Conservation (phyloP, 1,140 invertebrate species). For the Meteorus sp. region DNA sequence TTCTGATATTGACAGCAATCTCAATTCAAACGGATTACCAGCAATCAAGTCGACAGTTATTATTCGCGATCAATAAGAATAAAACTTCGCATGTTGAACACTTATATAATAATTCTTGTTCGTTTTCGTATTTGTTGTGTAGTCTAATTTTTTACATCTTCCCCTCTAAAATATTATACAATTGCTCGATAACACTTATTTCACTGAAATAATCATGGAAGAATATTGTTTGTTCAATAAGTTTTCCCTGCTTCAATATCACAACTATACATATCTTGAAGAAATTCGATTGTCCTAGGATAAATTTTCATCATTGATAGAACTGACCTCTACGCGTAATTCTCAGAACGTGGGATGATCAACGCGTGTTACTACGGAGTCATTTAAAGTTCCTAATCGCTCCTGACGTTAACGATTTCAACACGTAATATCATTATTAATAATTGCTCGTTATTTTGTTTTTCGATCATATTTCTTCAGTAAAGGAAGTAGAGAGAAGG, state of each 20-base stretch:
- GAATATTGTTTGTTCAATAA: neutral
- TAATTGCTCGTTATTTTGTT: too few relatives aligned
- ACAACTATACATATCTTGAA: slow-evolving; percentile 16
- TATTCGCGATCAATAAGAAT: too few relatives aligned
- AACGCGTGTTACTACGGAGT: too few relatives aligned
- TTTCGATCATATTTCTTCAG: slow-evolving; percentile 22
- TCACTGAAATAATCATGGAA: too few relatives aligned
- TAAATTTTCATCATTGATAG: slow-evolving; percentile 1
- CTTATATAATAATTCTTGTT: neutral
- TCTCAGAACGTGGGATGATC: neutral
- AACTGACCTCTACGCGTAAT: neutral
- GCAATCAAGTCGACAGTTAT: neutral
- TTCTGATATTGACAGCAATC: too few relatives aligned
- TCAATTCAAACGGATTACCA: too few relatives aligned
- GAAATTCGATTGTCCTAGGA: slow-evolving; percentile 16
- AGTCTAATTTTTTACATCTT: neutral
- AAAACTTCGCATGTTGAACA: neutral
- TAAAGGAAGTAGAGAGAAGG: slow-evolving; percentile 27
- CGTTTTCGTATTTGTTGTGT: neutral
- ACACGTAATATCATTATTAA: too few relatives aligned
- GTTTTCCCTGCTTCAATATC: slow-evolving; percentile 1
- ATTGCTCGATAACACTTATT: too few relatives aligned
- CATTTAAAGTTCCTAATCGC: too few relatives aligned
- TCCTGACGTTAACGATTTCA: slow-evolving; percentile 9
- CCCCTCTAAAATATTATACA: too few relatives aligned